phyloP scores from a whole-genome alignment of 2,113 vertebrate genomes.

The Cervus canadensis region DNA sequence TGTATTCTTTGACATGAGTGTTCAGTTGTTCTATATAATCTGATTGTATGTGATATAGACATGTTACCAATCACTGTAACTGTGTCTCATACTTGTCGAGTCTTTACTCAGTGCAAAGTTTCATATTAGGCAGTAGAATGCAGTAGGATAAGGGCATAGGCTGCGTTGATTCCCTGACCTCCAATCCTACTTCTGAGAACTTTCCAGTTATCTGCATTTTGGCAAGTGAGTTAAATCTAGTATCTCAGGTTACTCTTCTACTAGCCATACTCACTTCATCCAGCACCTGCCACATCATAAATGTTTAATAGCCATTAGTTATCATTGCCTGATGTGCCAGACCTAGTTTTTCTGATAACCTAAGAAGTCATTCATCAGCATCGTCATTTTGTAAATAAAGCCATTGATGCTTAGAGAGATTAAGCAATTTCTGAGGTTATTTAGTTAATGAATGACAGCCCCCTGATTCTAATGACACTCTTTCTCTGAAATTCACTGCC shows the following conservation, averaged over 20 bases:
- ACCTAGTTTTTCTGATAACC: background rate
- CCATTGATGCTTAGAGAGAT: background rate
- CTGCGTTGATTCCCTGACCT: background rate
- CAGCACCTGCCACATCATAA: background rate
- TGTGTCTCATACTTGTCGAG: background rate
- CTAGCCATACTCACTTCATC: background rate
- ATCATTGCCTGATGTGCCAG: background rate
- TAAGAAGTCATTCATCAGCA: background rate
- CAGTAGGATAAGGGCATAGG: background rate
- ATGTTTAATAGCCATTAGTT: background rate
- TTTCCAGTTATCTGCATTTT: background rate
- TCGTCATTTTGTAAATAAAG: background rate
- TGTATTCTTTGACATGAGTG: background rate
- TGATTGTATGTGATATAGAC: background rate
- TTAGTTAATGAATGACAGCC: background rate
- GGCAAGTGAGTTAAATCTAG: background rate
- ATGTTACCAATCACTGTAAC: background rate
- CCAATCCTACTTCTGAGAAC: background rate
- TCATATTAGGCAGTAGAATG: background rate
- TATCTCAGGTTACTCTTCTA: background rate
- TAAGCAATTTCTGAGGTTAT: background rate
- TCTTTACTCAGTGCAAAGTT: background rate
- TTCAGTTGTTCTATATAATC: background rate
- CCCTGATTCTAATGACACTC: background rate
- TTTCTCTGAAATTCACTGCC: background rate